These are phyloP conservation scores for Drosophila subquinaria DNA, from an alignment of 2,888 invertebrate genomes.

Conservation along the genomic window DNA sequence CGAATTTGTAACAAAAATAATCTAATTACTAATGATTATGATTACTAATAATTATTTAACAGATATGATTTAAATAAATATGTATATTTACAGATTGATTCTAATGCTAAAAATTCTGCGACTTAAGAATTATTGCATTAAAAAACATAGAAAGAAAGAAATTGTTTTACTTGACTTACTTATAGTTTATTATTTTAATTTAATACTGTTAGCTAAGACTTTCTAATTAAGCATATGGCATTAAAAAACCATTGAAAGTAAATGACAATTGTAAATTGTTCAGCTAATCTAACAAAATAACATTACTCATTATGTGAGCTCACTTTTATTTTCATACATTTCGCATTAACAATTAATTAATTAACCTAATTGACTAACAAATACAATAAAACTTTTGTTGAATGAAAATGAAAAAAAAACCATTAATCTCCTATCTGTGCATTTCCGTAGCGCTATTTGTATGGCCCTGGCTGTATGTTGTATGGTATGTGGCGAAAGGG, in stretches of 20 bases:
- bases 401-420: background rate
- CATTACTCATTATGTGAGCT: background rate
- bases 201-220: too few species aligned
- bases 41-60: background rate
- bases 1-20: too few species aligned
- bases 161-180: too few species aligned
- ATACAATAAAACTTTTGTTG: background rate
- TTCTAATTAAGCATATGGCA: too few species aligned
- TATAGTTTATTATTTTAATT: background rate
- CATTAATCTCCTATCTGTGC: background rate
- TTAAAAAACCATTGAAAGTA: too few species aligned
- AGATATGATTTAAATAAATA: background rate
- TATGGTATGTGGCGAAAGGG: conserved; percentile 49
- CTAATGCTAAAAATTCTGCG: background rate
- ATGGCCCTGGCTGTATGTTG: conserved; percentile 2
- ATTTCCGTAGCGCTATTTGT: background rate
- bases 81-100: background rate
- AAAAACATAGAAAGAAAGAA: too few species aligned
- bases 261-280: background rate
- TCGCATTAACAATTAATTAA: background rate
- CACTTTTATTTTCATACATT: too few species aligned
- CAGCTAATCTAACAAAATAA: background rate
- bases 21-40: too few species aligned
- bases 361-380: background rate
- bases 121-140: background rate